A percentile compares a stretch with the other conserved stretches of the same genome.
phyloP scores from a whole-genome alignment of 2,888 invertebrate genomes.

The Cheilosia vernalis region DNA sequence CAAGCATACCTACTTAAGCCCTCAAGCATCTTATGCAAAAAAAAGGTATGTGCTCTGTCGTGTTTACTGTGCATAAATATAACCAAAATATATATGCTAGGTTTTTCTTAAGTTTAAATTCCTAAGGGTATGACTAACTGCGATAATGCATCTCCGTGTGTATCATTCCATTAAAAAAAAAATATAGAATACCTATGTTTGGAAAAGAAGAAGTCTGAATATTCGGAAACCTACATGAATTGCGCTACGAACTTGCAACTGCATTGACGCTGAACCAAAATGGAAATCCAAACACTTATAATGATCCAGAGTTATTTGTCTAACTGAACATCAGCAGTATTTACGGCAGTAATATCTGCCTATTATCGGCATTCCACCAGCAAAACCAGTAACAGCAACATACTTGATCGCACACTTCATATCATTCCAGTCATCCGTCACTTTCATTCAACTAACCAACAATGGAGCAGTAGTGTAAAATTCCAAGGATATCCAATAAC shows the following conservation, averaged over 20 bases:
- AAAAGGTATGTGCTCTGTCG: too few species aligned
- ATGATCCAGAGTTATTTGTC: constrained; percentile 38
- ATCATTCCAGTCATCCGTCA: constrained; percentile 59
- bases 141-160: too few species aligned
- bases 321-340: constrained; percentile 44
- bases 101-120: too few species aligned
- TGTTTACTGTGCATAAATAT: too few species aligned
- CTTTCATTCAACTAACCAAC: constrained; percentile 64
- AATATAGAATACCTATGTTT: too few species aligned
- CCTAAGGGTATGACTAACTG: too few species aligned
- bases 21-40: too few species aligned
- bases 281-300: constrained; percentile 25
- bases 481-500: constrained; percentile 69
- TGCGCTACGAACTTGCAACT: neutral
- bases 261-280: constrained; percentile 5
- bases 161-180: too few species aligned
- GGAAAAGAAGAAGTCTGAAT: too few species aligned
- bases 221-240: neutral
- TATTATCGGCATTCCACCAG: constrained; percentile 41
- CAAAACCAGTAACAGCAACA: constrained; percentile 22
- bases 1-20: too few species aligned
- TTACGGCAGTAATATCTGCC: constrained; percentile 16
- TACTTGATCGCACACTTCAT: constrained; percentile 63
- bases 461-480: constrained; percentile 69
- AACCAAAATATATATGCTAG: too few species aligned